Base-by-base conservation (phyloP, 2,113 vertebrate genomes). In the Pterocles burchelli region DNA sequence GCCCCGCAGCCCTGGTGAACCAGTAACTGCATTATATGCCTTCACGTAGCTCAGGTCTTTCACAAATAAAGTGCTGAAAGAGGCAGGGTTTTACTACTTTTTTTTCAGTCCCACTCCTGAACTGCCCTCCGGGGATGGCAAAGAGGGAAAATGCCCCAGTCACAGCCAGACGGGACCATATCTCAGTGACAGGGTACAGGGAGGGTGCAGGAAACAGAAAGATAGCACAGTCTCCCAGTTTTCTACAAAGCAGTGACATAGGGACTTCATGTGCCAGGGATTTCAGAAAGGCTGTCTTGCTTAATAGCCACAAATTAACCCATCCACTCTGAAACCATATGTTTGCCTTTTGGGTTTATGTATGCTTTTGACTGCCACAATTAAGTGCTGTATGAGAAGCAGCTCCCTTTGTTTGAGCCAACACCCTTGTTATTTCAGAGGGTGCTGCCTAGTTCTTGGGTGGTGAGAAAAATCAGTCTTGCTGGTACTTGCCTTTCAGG, bases 401-500 rank as follows among this genome's bases (percentile, higher is more conserved):
- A 49, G 10, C 33, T 89, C 38, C 54, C n/a, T 45, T 52, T 76
- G 83, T 48, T 43, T 63, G 73, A 77, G 29, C 25, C 0, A 1
- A 28, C 22, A 54, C n/a, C 24, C 54, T 45, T 31, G 43, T 84
- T 20, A 51, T 51, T 72, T 84, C 49, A 49, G 81, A 76, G 63
- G 54, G 45, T 76, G 72, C 48, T 68, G 58, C 34, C 58, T 54
- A 9, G 13, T 21, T 77, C 61, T 46, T 65, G 61, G 25, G 21
- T n/a, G 17, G 58, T 45, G 59, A 68, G 58, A 84, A 87, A 82
- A 80, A n/a, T 46, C 48, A 55, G 6, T 68, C 57, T 38, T 62
- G 71, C 38, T 81, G 66, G 72, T 74, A 79, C 81, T 92, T 92
- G 58, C n/a, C 78, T 93, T 86, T 83, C 96, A 98, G 98, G 98